phyloP scores from a whole-genome alignment of 2,888 invertebrate species.

The Herminia tarsipennalis region DNA sequence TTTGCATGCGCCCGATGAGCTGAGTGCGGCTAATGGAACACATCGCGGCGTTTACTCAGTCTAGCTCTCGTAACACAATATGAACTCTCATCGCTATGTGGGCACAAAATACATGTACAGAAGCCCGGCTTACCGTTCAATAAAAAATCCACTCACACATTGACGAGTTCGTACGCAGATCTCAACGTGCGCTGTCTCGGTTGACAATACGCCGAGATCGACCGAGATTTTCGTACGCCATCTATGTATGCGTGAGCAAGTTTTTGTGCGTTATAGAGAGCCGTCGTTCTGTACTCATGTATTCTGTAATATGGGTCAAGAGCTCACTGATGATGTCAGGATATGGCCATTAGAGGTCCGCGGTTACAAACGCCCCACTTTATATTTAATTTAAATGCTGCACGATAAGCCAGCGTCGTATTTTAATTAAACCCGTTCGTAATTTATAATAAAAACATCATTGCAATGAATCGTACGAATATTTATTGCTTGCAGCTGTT shows the following conservation, averaged over 20 bases:
- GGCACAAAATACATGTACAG: too few species aligned
- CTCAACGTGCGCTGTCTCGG: too few species aligned
- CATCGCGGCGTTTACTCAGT: conserved; percentile 57
- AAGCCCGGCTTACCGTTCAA: too few species aligned
- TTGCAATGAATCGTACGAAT: conserved; percentile 2
- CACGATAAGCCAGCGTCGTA: background rate
- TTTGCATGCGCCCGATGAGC: conserved; percentile 44
- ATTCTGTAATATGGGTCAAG: conserved; percentile 68
- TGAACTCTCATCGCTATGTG: conserved; percentile 52
- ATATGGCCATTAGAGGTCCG: conserved; percentile 40
- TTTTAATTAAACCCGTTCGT: conserved; percentile 6
- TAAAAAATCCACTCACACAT: too few species aligned
- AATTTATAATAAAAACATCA: conserved; percentile 9
- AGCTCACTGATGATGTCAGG: conserved; percentile 54
- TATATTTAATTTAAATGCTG: conserved; percentile 17
- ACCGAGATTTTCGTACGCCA: too few species aligned
- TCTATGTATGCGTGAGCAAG: too few species aligned
- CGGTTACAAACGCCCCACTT: conserved; percentile 21
- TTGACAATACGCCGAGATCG: too few species aligned
- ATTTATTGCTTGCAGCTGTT: conserved; percentile 3
- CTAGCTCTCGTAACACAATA: conserved; percentile 62
- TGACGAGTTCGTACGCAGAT: too few species aligned
- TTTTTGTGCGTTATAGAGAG: too few species aligned
- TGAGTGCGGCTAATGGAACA: conserved; percentile 59
- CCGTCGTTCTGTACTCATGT: too few species aligned